phyloP scores from a whole-genome alignment of 1,140 invertebrate genomes.

The Sitophilus oryzae region DNA sequence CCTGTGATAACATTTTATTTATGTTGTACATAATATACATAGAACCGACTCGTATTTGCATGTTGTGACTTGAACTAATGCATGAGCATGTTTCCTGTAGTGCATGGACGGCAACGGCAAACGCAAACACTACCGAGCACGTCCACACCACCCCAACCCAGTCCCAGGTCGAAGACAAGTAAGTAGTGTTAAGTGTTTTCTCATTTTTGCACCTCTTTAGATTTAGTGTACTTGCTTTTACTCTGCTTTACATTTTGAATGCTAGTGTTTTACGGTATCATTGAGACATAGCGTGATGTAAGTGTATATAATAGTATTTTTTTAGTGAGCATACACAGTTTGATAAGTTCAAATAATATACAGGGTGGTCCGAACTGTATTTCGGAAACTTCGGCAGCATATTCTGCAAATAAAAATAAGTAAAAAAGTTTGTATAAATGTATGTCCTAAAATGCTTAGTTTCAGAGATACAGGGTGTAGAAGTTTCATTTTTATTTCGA shows the following conservation, averaged over 20 bases:
- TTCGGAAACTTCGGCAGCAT: too few relatives aligned
- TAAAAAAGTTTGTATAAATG: too few relatives aligned
- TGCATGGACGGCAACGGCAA: conserved; percentile 26
- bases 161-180: conserved; percentile 32
- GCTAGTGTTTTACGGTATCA: conserved; percentile 1
- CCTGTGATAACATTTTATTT: too few relatives aligned
- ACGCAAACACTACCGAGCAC: conserved; percentile 28
- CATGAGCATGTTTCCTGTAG: conserved; percentile 47
- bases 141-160: conserved; percentile 20
- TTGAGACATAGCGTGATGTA: too few relatives aligned
- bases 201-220: neutral
- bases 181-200: conserved; percentile 20
- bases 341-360: too few relatives aligned
- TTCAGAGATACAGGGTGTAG: too few relatives aligned
- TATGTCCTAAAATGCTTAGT: too few relatives aligned
- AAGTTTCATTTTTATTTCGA: too few relatives aligned
- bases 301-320: too few relatives aligned
- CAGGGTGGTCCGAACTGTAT: too few relatives aligned
- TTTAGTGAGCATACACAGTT: too few relatives aligned
- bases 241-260: neutral
- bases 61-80: conserved; percentile 28
- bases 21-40: neutral
- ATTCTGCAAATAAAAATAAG: too few relatives aligned
- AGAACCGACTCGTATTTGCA: conserved; percentile 8
- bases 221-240: neutral